Conservation (phyloP, 1,140 invertebrate genomes). For the Macrotrachela quadricornifera region DNA sequence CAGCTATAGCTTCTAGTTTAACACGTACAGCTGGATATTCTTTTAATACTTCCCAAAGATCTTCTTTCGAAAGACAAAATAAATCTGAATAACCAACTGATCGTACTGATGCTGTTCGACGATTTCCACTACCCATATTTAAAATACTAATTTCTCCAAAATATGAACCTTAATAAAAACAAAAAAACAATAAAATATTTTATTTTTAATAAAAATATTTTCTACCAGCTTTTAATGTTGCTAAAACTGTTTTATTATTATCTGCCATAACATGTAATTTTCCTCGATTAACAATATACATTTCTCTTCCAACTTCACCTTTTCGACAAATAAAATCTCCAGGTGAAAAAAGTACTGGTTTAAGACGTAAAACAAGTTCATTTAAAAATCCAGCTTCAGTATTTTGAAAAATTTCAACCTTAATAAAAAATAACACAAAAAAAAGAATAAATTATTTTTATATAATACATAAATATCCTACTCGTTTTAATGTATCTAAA, state of each 20-base stretch:
- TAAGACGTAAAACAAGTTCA: constrained; percentile 71
- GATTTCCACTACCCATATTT: constrained; percentile 69
- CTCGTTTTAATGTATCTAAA: constrained; percentile 76
- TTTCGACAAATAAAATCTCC: constrained; percentile 96
- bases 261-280: constrained; percentile 83
- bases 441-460: no score
- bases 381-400: constrained; percentile 94
- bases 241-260: constrained; percentile 84
- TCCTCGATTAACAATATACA: constrained; percentile 95
- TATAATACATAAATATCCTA: constrained; percentile 22
- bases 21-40: constrained; percentile 89
- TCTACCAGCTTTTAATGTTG: constrained; percentile 65
- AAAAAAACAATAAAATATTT: constrained; percentile 9
- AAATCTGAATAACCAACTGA: constrained; percentile 95
- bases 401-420: constrained; percentile 84
- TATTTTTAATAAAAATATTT: not conserved
- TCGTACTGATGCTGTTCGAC: constrained; percentile 39
- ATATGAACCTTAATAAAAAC: constrained; percentile 44
- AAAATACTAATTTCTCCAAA: constrained; percentile 98
- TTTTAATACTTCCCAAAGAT: constrained; percentile 97
- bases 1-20: constrained; percentile 82
- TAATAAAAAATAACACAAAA: no score
- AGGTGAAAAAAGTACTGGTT: constrained; percentile 85
- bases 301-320: constrained; percentile 89
- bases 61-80: constrained; percentile 92